Evolutionary conservation across 2,113 vertebrate species (phyloP).

Genomic region (Oxygymnocypris stewartii): DNA sequence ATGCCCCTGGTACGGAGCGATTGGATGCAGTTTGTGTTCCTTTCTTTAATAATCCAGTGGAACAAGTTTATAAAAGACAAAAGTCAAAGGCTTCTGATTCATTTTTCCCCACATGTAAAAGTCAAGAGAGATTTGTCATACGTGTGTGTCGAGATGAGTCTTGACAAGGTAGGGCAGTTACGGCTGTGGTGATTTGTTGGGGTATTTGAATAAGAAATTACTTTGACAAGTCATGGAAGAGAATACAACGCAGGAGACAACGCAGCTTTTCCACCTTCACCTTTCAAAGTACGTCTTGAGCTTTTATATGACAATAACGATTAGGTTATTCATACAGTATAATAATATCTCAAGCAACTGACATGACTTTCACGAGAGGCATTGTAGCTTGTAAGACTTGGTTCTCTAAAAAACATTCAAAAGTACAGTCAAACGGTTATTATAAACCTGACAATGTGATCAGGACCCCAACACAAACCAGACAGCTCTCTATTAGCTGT

Average conservation of each 20-base stretch:
- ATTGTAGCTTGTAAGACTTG: neutral
- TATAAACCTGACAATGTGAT: neutral
- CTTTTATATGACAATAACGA: neutral
- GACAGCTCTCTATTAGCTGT: no score
- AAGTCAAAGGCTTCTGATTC: slow-evolving; percentile 38
- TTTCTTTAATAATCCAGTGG: slow-evolving; percentile 42
- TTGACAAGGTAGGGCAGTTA: slow-evolving; percentile 17
- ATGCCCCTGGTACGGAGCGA: slow-evolving; percentile 66
- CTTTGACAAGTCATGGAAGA: slow-evolving; percentile 18
- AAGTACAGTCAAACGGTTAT: neutral
- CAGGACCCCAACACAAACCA: neutral
- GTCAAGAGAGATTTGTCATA: slow-evolving; percentile 24
- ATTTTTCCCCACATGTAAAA: slow-evolving; percentile 42
- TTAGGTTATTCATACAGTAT: neutral
- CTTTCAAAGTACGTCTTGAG: neutral
- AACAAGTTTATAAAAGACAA: slow-evolving; percentile 34
- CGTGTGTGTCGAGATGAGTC: neutral
- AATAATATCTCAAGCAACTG: neutral
- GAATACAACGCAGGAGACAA: slow-evolving; percentile 8
- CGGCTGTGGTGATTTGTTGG: neutral
- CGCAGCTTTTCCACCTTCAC: neutral
- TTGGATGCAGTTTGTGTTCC: slow-evolving; percentile 58
- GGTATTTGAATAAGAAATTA: neutral
- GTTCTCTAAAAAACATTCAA: neutral
- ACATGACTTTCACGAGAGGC: neutral